phyloP scores from a whole-genome alignment of 2,113 vertebrate genomes.

The Stictonetta naevosa region DNA sequence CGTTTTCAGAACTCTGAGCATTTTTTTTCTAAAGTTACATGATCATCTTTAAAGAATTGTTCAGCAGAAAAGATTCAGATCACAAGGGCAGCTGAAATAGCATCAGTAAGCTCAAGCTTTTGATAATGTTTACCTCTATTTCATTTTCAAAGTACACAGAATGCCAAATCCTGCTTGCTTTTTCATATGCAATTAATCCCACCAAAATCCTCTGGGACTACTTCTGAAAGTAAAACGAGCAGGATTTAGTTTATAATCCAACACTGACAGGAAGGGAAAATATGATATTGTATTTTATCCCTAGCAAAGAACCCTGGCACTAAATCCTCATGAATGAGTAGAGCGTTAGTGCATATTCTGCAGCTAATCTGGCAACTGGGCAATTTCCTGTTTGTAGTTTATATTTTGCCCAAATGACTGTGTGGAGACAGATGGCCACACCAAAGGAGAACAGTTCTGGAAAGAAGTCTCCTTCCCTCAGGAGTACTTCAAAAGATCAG shows the following conservation, averaged over 20 bases:
- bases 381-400: slow-evolving; percentile 11
- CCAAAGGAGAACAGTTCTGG: slow-evolving; percentile 12
- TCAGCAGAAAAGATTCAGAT: neutral
- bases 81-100: slow-evolving; percentile 5
- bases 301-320: slow-evolving; percentile 2
- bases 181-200: slow-evolving; percentile 35
- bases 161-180: neutral
- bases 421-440: slow-evolving; percentile 40
- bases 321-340: neutral
- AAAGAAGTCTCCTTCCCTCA: slow-evolving; percentile 9
- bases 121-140: slow-evolving; percentile 4
- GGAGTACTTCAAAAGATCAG: slow-evolving; percentile 16
- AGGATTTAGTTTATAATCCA: slow-evolving; percentile 51
- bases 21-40: neutral
- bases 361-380: slow-evolving; percentile 16
- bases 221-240: slow-evolving; percentile 28
- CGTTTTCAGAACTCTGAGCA: neutral
- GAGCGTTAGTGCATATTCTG: neutral
- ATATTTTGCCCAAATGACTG: slow-evolving; percentile 33
- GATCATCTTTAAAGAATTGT: neutral
- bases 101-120: neutral
- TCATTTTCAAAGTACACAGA: slow-evolving; percentile 29
- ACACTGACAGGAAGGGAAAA: neutral
- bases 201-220: slow-evolving; percentile 23
- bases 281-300: slow-evolving; percentile 8